Percentiles rank a stretch among this genome's conserved stretches.
These are phyloP conservation scores for Sabatieria punctata DNA, from an alignment of 2,888 invertebrate genomes.

Conservation along the genomic window DNA sequence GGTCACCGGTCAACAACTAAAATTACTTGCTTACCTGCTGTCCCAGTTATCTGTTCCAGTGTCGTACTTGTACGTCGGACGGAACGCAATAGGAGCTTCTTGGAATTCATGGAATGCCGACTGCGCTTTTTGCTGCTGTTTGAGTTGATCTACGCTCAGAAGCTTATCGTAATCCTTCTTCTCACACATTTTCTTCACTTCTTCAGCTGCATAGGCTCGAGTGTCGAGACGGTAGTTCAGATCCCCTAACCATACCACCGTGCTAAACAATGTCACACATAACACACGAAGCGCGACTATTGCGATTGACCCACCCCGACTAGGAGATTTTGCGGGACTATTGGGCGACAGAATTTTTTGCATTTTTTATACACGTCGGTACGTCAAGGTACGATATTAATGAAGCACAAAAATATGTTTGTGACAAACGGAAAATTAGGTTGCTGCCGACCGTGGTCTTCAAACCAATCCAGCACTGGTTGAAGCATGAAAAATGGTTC, in stretches of 20 bases:
- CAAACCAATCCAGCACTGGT: too few species aligned
- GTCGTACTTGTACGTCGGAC: conserved; percentile 94
- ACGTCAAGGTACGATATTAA: too few species aligned
- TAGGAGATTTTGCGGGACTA: too few species aligned
- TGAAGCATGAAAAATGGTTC: too few species aligned
- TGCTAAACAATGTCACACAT: conserved; percentile 40
- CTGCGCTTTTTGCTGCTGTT: conserved; percentile 52
- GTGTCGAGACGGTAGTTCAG: conserved; percentile 75
- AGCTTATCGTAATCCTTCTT: not conserved
- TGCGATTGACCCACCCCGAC: too few species aligned
- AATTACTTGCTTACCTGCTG: conserved; percentile 46
- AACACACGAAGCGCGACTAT: too few species aligned
- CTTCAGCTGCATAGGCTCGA: too few species aligned
- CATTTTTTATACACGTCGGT: too few species aligned
- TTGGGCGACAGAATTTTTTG: too few species aligned
- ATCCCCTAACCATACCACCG: conserved; percentile 93
- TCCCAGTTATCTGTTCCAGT: conserved; percentile 85
- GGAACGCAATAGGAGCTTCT: conserved; percentile 44
- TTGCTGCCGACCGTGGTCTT: too few species aligned
- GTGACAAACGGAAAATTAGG: too few species aligned
- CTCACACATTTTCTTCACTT: not conserved
- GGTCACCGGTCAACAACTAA: not conserved
- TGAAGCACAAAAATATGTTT: too few species aligned
- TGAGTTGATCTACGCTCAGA: conserved; percentile 37
- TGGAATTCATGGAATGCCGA: conserved; percentile 18